phyloP scores from a whole-genome alignment of 1,140 invertebrate genomes.

The Achatina immaculata region DNA sequence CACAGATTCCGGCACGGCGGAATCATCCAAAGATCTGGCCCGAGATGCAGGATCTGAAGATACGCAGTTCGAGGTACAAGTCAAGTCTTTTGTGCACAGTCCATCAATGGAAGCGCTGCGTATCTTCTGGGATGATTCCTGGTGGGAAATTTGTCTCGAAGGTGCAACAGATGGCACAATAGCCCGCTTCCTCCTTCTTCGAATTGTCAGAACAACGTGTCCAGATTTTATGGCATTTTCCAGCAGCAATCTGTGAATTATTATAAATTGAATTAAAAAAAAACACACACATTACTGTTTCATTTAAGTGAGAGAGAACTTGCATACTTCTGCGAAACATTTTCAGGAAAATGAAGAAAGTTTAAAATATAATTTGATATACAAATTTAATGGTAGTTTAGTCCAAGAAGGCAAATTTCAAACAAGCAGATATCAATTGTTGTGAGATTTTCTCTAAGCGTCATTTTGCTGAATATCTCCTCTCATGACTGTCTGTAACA shows the following conservation, averaged over 20 bases:
- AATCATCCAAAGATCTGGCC: background rate
- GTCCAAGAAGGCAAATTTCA: no score
- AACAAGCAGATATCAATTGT: no score
- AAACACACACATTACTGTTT: no score
- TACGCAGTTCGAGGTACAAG: background rate
- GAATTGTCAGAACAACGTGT: constrained; percentile 52
- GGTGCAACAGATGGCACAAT: constrained; percentile 47
- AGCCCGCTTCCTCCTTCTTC: constrained; percentile 53
- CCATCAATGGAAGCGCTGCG: constrained; percentile 26
- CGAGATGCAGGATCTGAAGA: background rate
- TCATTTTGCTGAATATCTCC: no score
- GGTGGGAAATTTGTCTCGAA: constrained; percentile 34
- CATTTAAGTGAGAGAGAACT: no score
- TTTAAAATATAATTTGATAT: no score
- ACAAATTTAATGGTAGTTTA: no score
- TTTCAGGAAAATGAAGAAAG: no score
- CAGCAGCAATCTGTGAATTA: constrained; percentile 47
- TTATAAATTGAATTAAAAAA: no score
- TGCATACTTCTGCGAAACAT: no score
- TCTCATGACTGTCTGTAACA: no score
- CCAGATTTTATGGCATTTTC: constrained; percentile 52
- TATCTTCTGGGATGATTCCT: background rate
- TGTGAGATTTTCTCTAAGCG: no score
- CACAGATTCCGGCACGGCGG: constrained; percentile 6
- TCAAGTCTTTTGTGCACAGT: background rate